These are phyloP conservation scores for Stichopus chloronotus DNA, from an alignment of 35 echinoderm and acorn worm species.

Conservation along the genomic window DNA sequence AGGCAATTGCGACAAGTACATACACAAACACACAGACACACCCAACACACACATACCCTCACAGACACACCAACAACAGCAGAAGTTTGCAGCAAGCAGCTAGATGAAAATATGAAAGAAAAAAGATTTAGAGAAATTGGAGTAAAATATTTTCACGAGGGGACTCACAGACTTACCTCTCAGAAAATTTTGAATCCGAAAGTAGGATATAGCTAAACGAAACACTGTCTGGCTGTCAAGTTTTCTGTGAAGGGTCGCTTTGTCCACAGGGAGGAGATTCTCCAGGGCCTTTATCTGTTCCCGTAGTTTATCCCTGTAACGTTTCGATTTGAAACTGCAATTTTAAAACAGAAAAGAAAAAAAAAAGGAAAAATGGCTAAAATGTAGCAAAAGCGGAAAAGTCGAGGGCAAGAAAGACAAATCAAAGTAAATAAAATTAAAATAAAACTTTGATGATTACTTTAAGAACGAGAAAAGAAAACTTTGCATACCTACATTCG, in stretches of 20 bases:
- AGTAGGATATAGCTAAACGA: conserved; percentile 92
- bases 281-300: conserved; percentile 98
- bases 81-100: no score
- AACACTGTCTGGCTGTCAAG: conserved; percentile 99
- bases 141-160: no score
- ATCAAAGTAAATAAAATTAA: neutral
- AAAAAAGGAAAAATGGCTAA: neutral
- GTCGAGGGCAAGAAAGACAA: neutral
- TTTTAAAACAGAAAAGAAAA: neutral
- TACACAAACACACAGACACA: no score
- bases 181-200: conserved; percentile 91
- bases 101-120: no score
- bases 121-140: no score
- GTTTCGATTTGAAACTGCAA: conserved; percentile 95
- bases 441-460: neutral
- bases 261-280: conserved; percentile 91
- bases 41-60: no score
- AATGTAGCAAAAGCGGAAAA: neutral
- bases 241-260: conserved; percentile 92
- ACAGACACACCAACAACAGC: no score
- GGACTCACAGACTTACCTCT: conserved; percentile 69
- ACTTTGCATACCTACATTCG: no score
- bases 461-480: no score
- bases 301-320: conserved; percentile 95
- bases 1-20: no score